phyloP scores from a whole-genome alignment of 1,140 invertebrate genomes.

The Philotrypesis tridentata region DNA sequence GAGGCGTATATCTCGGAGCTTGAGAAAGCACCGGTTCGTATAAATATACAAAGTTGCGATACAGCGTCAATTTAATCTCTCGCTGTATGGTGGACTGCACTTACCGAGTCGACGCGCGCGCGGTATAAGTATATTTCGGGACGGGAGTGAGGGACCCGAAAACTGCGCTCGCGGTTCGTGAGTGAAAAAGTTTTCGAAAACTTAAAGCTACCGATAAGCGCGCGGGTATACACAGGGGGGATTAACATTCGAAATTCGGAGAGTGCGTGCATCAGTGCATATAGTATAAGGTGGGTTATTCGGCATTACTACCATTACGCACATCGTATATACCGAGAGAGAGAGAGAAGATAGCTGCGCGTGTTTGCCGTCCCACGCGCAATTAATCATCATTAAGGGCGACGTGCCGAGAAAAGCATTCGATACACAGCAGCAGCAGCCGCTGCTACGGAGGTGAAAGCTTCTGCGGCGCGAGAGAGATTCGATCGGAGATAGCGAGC shows the following conservation, averaged over 20 bases:
- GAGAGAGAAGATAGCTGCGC: constrained; percentile 8
- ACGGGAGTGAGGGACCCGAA: background rate
- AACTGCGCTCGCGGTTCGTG: background rate
- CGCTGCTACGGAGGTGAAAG: background rate
- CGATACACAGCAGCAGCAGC: background rate
- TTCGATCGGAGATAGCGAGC: background rate
- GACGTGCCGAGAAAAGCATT: background rate
- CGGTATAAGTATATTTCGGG: no score
- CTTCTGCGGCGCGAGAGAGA: background rate
- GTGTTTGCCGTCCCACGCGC: constrained; percentile 11
- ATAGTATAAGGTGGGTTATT: no score
- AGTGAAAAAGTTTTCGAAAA: constrained; percentile 6
- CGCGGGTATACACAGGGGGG: no score
- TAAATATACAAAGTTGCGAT: no score
- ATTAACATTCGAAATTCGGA: constrained; percentile 5
- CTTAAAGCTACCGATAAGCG: background rate
- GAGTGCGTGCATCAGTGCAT: no score
- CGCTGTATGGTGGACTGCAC: no score
- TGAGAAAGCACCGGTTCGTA: no score
- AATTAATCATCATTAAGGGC: constrained; percentile 43
- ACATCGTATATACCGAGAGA: no score
- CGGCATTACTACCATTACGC: no score
- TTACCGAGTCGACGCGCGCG: no score
- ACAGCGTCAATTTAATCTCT: no score
- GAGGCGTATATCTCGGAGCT: no score